These are phyloP conservation scores for Sebastes miniatus DNA, from an alignment of 2,797 vertebrate species.

Conservation along the genomic window DNA sequence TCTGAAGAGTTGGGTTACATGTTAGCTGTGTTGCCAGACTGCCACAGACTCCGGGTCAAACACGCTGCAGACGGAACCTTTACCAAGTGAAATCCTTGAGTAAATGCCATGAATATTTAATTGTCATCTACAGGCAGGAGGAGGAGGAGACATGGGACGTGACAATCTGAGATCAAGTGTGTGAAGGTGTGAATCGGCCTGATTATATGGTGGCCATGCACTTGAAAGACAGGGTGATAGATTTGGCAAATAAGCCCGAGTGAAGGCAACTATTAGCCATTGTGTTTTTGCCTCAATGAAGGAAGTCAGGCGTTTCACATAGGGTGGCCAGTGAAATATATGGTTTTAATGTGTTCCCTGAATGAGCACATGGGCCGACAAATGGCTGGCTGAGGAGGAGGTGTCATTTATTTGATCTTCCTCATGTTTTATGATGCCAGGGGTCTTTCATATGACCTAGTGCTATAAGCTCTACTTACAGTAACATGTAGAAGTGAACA, in stretches of 20 bases:
- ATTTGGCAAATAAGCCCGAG: slow-evolving; percentile 79
- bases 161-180: slow-evolving; percentile 79
- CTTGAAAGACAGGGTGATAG: slow-evolving; percentile 84
- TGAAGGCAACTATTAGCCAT: slow-evolving; percentile 66
- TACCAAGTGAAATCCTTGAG: slow-evolving; percentile 9
- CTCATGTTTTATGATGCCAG: slow-evolving; percentile 23
- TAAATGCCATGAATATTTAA: slow-evolving; percentile 69
- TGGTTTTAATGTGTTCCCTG: slow-evolving; percentile 63
- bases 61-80: neutral
- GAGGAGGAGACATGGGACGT: slow-evolving; percentile 63
- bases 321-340: slow-evolving; percentile 66
- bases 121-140: slow-evolving; percentile 45
- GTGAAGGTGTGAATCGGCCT: slow-evolving; percentile 77
- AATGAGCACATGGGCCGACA: slow-evolving; percentile 65
- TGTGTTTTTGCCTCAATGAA: slow-evolving; percentile 67
- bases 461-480: neutral
- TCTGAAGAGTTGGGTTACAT: neutral
- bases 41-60: neutral
- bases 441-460: neutral
- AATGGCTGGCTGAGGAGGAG: slow-evolving; percentile 67
- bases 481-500: neutral
- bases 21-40: neutral
- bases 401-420: slow-evolving; percentile 55
- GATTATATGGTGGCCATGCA: slow-evolving; percentile 84
- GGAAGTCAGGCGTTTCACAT: slow-evolving; percentile 80